These are phyloP conservation scores for Echeneis naucrates DNA, from an alignment of 2,797 vertebrate genomes.

Conservation along the genomic window DNA sequence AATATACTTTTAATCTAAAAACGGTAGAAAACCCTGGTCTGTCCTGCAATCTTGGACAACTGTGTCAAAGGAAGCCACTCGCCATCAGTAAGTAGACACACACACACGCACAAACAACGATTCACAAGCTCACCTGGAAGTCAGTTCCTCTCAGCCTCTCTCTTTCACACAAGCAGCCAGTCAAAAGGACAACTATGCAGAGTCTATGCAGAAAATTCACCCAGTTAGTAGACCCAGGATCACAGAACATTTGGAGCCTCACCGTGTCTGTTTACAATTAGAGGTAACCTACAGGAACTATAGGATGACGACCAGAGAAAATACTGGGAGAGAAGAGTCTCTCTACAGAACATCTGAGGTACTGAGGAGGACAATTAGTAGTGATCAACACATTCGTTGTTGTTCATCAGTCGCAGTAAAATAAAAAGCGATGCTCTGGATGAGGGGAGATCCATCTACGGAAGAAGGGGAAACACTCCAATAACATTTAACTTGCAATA, in stretches of 20 bases:
- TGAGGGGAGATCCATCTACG: slow-evolving; percentile 39
- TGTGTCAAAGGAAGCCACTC: slow-evolving; percentile 58
- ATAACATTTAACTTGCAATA: slow-evolving; percentile 45
- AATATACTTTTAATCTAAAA: slow-evolving; percentile 75
- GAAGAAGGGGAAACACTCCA: slow-evolving; percentile 51
- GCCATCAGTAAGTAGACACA: not conserved
- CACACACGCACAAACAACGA: slow-evolving; percentile 1
- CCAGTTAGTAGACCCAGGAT: slow-evolving; percentile 38
- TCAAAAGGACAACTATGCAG: slow-evolving; percentile 23
- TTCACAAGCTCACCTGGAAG: slow-evolving; percentile 22
- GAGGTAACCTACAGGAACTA: slow-evolving; percentile 39
- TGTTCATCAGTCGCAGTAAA: slow-evolving; percentile 21
- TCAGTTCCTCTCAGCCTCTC: slow-evolving; percentile 2
- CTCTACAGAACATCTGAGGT: slow-evolving; percentile 15
- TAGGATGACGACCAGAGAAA: slow-evolving; percentile 10
- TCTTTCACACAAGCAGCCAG: slow-evolving; percentile 9
- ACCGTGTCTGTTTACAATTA: slow-evolving; percentile 45
- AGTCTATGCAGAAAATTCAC: slow-evolving; percentile 27
- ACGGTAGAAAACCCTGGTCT: slow-evolving; percentile 77
- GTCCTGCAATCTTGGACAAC: slow-evolving; percentile 56
- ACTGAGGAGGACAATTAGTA: slow-evolving; percentile 1
- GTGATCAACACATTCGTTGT: slow-evolving; percentile 9
- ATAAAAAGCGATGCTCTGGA: slow-evolving; percentile 33
- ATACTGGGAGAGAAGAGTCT: slow-evolving; percentile 24
- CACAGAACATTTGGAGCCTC: slow-evolving; percentile 32